Base-by-base conservation (phyloP, 2,113 vertebrate species). In the Labrus mixtus region DNA sequence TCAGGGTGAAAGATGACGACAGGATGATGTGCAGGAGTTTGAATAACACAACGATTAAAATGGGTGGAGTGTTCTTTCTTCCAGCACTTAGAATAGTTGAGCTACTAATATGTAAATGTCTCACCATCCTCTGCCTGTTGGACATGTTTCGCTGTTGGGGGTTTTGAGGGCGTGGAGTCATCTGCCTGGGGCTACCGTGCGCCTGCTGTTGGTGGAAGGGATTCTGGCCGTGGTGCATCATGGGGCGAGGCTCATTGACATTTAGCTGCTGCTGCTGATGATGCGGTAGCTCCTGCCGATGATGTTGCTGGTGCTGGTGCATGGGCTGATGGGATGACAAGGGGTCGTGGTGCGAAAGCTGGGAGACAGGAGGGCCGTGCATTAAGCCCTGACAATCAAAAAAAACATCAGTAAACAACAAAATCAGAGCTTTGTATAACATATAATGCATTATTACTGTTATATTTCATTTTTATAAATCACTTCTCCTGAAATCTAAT, bases 171-270 rank as follows among this genome's bases (percentile, higher is more conserved):
- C 94, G 96, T 51, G 95, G 95, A 79, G 93, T 95, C 89, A 95
- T 96, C 91, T 95, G 96, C 74, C 97, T 94, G 41, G 89, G 94
- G 85, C 91, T 94, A 65, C 87, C 92, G 56, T 92, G 95, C 17
- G 91, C 89, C 69, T 95, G 90, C 15, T 96, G 97, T 53, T 95
- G 96, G 86, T 96, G 93, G 93, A 98, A 99, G 84, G 92, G 95
- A 11, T 95, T 95, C 77, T 96, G 96, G 37, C 94, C 92, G 75
- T 96, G 93, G 61, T 96, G 96, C 93, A 97, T 94, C 87, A 97
- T 93, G 68, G 96, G 87, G 67, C 89, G 93, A 65, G 89, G 87
- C 57, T 95, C 92, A 23, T 58, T 72, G 68, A 88, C 84, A 82
- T 91, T 92, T 68, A 85, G 78, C 64, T 87, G 92, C 74, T 90